These are phyloP conservation scores for Napeogenes inachia DNA, from an alignment of 2,888 invertebrate species.

Conservation along the genomic window DNA sequence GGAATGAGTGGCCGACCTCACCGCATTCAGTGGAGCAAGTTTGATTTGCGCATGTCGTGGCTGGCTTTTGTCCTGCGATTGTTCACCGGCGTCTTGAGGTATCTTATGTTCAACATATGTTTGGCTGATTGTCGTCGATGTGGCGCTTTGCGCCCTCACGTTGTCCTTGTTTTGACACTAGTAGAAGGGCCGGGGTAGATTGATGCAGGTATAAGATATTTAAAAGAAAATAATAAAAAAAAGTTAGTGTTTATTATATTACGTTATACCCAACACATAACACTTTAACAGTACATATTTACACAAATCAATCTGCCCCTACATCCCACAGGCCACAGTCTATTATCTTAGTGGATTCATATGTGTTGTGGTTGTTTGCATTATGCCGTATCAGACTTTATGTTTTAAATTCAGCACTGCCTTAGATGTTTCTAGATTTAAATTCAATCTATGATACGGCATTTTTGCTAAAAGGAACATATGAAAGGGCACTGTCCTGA, in stretches of 20 bases:
- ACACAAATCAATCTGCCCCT: constrained; percentile 60
- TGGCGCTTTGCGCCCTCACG: constrained; percentile 65
- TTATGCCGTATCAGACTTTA: constrained; percentile 18
- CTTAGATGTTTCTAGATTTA: constrained; percentile 20
- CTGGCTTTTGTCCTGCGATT: constrained; percentile 74
- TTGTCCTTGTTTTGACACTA: constrained; percentile 52
- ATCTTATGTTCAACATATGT: constrained; percentile 57
- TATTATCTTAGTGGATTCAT: constrained; percentile 50
- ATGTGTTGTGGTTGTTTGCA: constrained; percentile 35
- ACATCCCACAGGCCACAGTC: constrained; percentile 38
- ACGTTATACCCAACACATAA: constrained; percentile 11
- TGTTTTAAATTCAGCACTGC: constrained; percentile 27
- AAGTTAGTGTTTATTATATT: constrained; percentile 7
- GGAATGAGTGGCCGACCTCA: constrained; percentile 77
- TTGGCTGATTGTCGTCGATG: constrained; percentile 71
- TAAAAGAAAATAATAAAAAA: constrained; percentile 6
- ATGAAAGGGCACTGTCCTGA: constrained; percentile 15
- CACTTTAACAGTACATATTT: constrained; percentile 26
- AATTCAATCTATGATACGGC: constrained; percentile 26
- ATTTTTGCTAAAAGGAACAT: constrained; percentile 23
- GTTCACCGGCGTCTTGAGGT: constrained; percentile 67
- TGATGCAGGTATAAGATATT: constrained; percentile 45
- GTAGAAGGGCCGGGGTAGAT: constrained; percentile 62
- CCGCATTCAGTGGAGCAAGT: constrained; percentile 75
- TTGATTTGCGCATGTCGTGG: constrained; percentile 75